Evolutionary conservation across 64 coral and sea anemone species (phyloP).

Genomic region (Dendrophyllia cribrosa): DNA sequence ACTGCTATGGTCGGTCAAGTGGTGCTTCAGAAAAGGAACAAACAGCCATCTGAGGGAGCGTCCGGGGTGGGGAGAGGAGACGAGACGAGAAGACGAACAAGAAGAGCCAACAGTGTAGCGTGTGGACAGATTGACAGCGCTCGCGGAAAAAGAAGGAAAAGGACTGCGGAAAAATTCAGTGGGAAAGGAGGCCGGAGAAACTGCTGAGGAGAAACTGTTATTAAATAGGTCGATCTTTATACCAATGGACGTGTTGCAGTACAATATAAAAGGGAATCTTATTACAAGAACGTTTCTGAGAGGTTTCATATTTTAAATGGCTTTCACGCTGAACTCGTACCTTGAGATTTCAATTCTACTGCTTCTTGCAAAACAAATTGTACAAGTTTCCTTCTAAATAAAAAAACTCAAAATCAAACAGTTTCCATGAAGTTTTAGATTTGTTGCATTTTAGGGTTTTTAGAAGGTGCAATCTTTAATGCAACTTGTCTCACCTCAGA

Average conservation of each 20-base stretch:
- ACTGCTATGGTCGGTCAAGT: background rate
- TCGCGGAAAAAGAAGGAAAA: slow-evolving; percentile 23
- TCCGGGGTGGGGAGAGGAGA: slow-evolving; percentile 17
- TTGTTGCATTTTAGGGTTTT: background rate
- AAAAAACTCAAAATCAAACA: slow-evolving; percentile 3
- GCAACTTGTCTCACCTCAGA: too few species aligned
- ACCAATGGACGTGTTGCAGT: background rate
- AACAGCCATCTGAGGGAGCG: slow-evolving; percentile 15
- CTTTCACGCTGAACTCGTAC: background rate
- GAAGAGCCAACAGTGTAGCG: slow-evolving; percentile 21
- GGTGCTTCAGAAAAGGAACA: slow-evolving; percentile 11
- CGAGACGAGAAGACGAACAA: slow-evolving; percentile 15
- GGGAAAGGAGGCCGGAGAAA: slow-evolving; percentile 47
- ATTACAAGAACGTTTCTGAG: background rate
- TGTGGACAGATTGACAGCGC: background rate
- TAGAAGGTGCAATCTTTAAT: too few species aligned
- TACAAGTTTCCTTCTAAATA: background rate
- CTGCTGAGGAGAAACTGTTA: background rate
- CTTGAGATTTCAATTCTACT: background rate
- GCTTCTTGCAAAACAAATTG: background rate
- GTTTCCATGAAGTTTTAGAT: background rate
- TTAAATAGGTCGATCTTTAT: background rate
- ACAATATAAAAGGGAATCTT: background rate
- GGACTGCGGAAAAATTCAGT: slow-evolving; percentile 1
- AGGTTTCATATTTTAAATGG: background rate